Conservation (phyloP, 23 tunicate species). For the Trididemnum clinides region DNA sequence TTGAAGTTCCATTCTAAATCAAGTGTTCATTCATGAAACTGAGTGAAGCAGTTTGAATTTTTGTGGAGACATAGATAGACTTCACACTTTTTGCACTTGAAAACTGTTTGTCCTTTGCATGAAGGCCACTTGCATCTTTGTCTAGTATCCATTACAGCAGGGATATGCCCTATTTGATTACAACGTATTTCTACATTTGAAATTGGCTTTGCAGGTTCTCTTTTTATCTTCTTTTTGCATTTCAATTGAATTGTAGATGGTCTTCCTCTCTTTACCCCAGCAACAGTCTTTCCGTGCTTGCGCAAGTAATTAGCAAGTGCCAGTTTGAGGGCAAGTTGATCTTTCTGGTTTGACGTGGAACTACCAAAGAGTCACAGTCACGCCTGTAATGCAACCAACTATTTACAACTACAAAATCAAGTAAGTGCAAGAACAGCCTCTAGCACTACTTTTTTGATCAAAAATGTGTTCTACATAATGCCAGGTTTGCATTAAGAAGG, state of each 20-base stretch:
- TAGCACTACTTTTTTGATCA: constrained; percentile 2
- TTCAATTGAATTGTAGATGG: not conserved
- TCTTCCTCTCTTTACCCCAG: not conserved
- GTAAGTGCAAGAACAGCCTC: not conserved
- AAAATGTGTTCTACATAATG: not conserved
- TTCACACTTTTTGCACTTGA: constrained; percentile 5
- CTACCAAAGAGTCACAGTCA: not conserved
- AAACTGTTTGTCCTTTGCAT: constrained; percentile 9
- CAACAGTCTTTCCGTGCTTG: not conserved
- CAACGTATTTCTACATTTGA: not conserved
- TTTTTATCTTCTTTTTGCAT: not conserved
- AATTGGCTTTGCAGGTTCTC: constrained; percentile 1
- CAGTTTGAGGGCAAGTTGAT: not conserved
- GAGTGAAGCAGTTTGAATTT: not conserved
- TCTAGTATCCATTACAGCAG: not conserved
- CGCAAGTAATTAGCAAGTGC: not conserved
- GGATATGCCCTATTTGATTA: not conserved
- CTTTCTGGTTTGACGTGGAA: not conserved
- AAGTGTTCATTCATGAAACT: constrained; percentile 4
- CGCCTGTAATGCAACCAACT: constrained; percentile 7
- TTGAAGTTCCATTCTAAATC: no score
- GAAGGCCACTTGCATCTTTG: not conserved
- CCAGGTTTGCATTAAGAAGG: constrained; percentile 6
- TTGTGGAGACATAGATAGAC: constrained; percentile 9
- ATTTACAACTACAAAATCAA: not conserved